Evolutionary conservation across 2,113 vertebrate species (phyloP), one percentile per base, ranked within the genome.

Genomic region (Pagrus major): DNA sequence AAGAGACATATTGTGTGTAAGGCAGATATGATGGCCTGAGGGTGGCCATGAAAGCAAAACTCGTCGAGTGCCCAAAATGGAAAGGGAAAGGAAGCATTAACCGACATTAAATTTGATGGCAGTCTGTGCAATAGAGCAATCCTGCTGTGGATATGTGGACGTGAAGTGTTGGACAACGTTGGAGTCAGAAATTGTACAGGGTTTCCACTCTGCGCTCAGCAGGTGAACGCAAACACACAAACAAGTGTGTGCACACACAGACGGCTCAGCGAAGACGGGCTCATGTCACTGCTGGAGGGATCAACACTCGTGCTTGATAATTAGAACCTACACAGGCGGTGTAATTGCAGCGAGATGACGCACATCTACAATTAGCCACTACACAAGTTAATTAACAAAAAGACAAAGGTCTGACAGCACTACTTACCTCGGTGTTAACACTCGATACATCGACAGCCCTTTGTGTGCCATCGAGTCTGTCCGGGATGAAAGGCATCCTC

Each of bases 301-400:
- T 69, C 35, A n/a, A 23, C 65, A 25, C 75, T 61, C 54, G 18
- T 68, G 44, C 70, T 52, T 41, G 41, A 78, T 74, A 81, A 86
- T 84, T 84, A 72, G 37, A 84, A 61, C 8, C 35, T 68, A 76
- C 77, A 39, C 8, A 73, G 15, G 23, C 25, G 18, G 51, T 18
- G 46, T 83, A 77, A 90, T 81, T 85, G 60, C 49, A 49, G 27
- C 25, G 39, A 55, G 61, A 79, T 74, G 72, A 78, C 18, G 31
- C 58, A 58, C 29, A 3, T 55, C n/a, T 69, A 59, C 76, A 73
- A 78, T 92, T 78, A 73, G 35, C 70, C 52, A 16, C 71, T 54
- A 75, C 69, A 83, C 68, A 64, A 58, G 76, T 82, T 90, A 55
- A 88, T 91, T 80, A 85, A 76, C 54, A 49, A 69, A 75, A 76